Evolutionary conservation across 2,113 vertebrate species (phyloP).

Genomic region (Carettochelys insculpta): DNA sequence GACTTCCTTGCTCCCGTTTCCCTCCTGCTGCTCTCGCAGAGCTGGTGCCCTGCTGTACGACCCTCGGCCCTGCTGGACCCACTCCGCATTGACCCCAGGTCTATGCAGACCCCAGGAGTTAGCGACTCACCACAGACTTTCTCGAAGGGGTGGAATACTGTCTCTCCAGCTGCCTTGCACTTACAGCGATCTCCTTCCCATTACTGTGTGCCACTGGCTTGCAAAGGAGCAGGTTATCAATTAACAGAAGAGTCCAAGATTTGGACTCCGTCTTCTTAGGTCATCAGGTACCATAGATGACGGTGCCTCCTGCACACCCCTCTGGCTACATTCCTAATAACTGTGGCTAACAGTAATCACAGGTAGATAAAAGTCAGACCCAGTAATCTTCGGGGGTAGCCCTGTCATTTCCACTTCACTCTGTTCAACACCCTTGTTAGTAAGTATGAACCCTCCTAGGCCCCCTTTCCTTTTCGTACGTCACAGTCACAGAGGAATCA

Average conservation of each 20-base stretch:
- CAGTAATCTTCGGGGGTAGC: neutral
- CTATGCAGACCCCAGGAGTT: neutral
- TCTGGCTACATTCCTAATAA: neutral
- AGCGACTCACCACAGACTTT: neutral
- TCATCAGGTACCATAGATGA: rapidly evolving
- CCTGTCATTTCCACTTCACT: neutral
- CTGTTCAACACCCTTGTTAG: neutral
- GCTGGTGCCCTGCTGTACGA: neutral
- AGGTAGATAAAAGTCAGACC: neutral
- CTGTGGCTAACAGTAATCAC: neutral
- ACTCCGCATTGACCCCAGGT: neutral
- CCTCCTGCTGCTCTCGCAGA: neutral
- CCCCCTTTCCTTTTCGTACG: neutral
- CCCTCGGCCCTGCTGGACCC: neutral
- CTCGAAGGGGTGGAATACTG: neutral
- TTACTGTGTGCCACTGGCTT: no score
- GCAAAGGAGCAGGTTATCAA: constrained; percentile 27
- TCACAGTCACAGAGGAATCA: neutral
- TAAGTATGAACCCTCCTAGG: neutral
- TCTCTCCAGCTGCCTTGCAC: neutral
- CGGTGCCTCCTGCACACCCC: neutral
- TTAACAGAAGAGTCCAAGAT: constrained; percentile 70
- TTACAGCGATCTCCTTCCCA: neutral
- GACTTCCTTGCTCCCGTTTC: neutral
- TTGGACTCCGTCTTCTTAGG: neutral